Evolutionary conservation across 2,888 invertebrate genomes (phyloP).

Genomic region (Pimpla rufipes): DNA sequence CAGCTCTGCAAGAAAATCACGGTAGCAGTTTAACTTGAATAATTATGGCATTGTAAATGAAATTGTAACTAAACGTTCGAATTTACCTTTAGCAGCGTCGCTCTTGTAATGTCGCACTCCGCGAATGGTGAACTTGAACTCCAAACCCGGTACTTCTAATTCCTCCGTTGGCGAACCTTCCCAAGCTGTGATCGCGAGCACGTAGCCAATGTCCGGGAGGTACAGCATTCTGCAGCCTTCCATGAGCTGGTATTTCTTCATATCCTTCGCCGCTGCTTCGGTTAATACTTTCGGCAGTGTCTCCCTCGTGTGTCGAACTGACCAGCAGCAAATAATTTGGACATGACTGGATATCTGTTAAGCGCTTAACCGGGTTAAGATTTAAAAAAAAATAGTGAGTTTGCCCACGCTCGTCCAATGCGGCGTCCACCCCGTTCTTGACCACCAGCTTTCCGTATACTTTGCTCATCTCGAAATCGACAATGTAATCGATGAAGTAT

Average conservation of each 20-base stretch:
- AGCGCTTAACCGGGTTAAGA: neutral
- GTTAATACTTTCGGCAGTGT: constrained; percentile 91
- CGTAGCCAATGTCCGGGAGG: constrained; percentile 92
- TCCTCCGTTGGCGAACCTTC: constrained; percentile 85
- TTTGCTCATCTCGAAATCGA: constrained; percentile 89
- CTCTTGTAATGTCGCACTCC: constrained; percentile 91
- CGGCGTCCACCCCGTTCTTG: constrained; percentile 91
- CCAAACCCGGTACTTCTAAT: constrained; percentile 88
- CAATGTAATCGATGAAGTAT: constrained; percentile 90
- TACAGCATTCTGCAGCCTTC: constrained; percentile 90
- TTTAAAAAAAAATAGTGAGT: neutral
- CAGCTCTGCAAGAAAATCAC: constrained; percentile 87
- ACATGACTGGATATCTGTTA: neutral
- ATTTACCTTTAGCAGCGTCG: constrained; percentile 87
- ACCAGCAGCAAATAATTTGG: neutral
- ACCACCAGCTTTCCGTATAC: constrained; percentile 90
- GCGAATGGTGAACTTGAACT: constrained; percentile 90
- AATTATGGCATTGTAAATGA: constrained; percentile 34
- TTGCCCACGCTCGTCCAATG: constrained; percentile 90
- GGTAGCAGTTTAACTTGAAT: neutral
- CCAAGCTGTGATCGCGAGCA: constrained; percentile 91
- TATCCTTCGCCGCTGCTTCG: constrained; percentile 90
- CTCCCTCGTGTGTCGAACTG: constrained; percentile 90
- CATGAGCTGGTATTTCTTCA: constrained; percentile 89
- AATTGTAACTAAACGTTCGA: constrained; percentile 8